phyloP scores from a whole-genome alignment of 1,140 invertebrate species.

The Xylocopa sonorina region DNA sequence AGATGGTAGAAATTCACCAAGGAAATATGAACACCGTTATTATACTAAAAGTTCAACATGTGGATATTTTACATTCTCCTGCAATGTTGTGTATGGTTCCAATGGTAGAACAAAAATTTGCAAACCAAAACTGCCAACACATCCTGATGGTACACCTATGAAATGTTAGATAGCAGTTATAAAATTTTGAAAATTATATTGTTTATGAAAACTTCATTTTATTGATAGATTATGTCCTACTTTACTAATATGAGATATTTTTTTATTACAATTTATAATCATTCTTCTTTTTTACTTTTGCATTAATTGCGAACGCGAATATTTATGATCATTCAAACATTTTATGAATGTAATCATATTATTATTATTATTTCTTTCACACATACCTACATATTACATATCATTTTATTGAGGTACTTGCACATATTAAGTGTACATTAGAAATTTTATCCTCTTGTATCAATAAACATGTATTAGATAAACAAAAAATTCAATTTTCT shows the following conservation, averaged over 20 bases:
- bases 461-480: slow-evolving; percentile 61
- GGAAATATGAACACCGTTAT: slow-evolving; percentile 85
- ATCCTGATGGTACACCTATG: slow-evolving; percentile 83
- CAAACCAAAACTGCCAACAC: slow-evolving; percentile 86
- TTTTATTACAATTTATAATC: slow-evolving; percentile 49
- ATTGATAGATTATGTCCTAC: slow-evolving; percentile 34
- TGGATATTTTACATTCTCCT: slow-evolving; percentile 92
- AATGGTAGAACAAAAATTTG: slow-evolving; percentile 91
- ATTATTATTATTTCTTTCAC: slow-evolving; percentile 25
- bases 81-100: slow-evolving; percentile 88
- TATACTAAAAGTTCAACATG: slow-evolving; percentile 93
- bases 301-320: slow-evolving; percentile 39
- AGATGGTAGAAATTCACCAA: slow-evolving; percentile 81
- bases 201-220: slow-evolving; percentile 32
- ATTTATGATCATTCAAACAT: slow-evolving; percentile 40
- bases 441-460: slow-evolving; percentile 58
- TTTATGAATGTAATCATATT: slow-evolving; percentile 37
- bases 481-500: slow-evolving; percentile 39
- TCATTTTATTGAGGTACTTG: slow-evolving; percentile 57
- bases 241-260: slow-evolving; percentile 35
- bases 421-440: slow-evolving; percentile 43
- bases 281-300: slow-evolving; percentile 16
- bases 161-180: slow-evolving; percentile 71
- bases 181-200: slow-evolving; percentile 5
- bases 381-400: slow-evolving; percentile 34